Conservation (phyloP, 1,140 invertebrate genomes). For the Ooceraea biroi region DNA sequence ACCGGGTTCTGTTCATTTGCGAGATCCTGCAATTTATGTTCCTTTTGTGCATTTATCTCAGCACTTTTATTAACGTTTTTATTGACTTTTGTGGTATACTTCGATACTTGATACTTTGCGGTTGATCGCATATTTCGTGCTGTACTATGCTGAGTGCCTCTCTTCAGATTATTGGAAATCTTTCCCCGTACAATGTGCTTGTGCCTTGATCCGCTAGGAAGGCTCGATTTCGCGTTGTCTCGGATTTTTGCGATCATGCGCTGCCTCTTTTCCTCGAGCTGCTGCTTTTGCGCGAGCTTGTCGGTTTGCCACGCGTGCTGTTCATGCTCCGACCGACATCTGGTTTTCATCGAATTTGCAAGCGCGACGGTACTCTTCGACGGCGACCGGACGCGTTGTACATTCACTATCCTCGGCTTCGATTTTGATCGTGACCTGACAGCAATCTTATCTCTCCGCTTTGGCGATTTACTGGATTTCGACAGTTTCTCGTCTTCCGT, state of each 20-base stretch:
- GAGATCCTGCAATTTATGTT: not conserved
- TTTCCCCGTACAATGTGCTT: not conserved
- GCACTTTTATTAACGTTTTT: conserved; percentile 4
- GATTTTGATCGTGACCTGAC: not conserved
- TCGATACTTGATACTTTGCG: not conserved
- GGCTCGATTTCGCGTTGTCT: conserved; percentile 52
- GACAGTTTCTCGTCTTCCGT: conserved; percentile 55
- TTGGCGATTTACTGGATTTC: not conserved
- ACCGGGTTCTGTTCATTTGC: not conserved
- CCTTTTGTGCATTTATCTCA: not conserved
- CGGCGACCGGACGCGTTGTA: conserved; percentile 46
- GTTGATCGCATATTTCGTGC: not conserved
- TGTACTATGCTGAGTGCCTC: not conserved
- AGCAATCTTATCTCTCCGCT: conserved; percentile 42
- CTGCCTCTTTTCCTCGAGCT: conserved; percentile 77
- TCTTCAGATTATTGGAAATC: not conserved
- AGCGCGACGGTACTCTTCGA: not conserved
- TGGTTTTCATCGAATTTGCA: not conserved
- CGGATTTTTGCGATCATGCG: conserved; percentile 78
- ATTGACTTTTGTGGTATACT: not conserved
- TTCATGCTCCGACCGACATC: not conserved
- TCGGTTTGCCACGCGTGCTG: not conserved
- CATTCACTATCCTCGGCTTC: conserved; percentile 57
- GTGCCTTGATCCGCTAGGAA: conserved; percentile 16
- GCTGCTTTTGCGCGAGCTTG: conserved; percentile 25